Base-by-base conservation (phyloP, 2,113 vertebrate species). In the Psittacus erithacus region DNA sequence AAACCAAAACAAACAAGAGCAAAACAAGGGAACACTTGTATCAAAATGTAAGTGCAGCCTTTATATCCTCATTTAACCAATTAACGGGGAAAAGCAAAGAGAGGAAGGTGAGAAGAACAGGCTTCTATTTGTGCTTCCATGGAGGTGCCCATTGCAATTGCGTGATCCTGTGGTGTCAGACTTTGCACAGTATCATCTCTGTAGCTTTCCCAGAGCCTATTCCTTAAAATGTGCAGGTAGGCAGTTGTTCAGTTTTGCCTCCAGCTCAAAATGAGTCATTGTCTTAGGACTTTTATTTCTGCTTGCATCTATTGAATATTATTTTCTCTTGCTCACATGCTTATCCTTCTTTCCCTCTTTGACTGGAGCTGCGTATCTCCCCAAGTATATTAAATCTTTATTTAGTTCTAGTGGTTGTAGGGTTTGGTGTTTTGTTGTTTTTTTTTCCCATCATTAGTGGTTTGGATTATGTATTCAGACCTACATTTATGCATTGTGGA, bases 221-320 rank as follows among this genome's bases (percentile, higher is more conserved):
- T 92, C 69, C 43, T 41, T 93, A 35, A 87, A 93, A 93, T 89
- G 88, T 95, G 49, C 46, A 82, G 59, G 67, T 91, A 60, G 88
- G 52, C 77, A 33, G 46, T 68, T 83, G 25, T 25, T 83, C 1
- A 5, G 11, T 74, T 74, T 60, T 93, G 13, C 65, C 22, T 85
- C 38, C 53, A 68, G n/a, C 77, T 95, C n/a, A 47, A 33, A 79
- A 10, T 47, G 17, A 47, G 27, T 10, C 31, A 43, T 39, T 5
- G 39, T n/a, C 10, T 25, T n/a, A 29, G 49, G 80, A 47, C 55
- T 29, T 64, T 33, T 46, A 6, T 53, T 73, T 65, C 38, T 46
- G 5, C 4, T 50, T 68, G 7, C 0, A 0, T 53, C 38, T 50
- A 4, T 19, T 60, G 27, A 67, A 17, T 35, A 14, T 38, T 70